These are phyloP conservation scores for Drepana falcataria DNA, from an alignment of 2,888 invertebrate genomes.

Conservation along the genomic window DNA sequence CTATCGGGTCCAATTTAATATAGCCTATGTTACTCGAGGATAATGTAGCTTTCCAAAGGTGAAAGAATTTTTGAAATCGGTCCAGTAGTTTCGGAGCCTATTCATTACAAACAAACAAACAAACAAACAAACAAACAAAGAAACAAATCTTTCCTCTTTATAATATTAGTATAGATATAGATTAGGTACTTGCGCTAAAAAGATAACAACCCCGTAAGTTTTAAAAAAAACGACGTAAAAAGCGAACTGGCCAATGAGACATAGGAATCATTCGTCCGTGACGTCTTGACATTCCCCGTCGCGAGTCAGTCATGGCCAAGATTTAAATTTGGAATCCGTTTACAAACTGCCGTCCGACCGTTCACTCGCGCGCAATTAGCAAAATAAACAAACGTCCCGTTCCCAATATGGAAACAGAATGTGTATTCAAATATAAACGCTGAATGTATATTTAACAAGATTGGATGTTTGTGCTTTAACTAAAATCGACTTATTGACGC, in stretches of 20 bases:
- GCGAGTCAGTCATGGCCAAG: constrained; percentile 52
- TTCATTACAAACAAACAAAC: too few relatives aligned
- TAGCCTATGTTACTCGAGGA: too few relatives aligned
- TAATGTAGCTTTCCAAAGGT: too few relatives aligned
- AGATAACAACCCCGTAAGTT: neutral
- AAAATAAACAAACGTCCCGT: constrained; percentile 38
- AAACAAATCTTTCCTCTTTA: too few relatives aligned
- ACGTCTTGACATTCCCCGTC: constrained; percentile 65
- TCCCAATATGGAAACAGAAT: constrained; percentile 53
- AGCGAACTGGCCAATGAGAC: neutral
- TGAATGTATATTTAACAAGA: constrained; percentile 9
- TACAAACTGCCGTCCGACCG: constrained; percentile 33
- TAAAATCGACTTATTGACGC: constrained; percentile 12
- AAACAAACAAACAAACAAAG: too few relatives aligned
- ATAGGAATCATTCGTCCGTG: constrained; percentile 13
- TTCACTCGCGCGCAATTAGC: constrained; percentile 45
- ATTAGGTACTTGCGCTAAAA: too few relatives aligned
- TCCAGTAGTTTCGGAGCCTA: too few relatives aligned
- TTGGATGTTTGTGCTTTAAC: constrained; percentile 8
- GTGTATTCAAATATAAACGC: constrained; percentile 34
- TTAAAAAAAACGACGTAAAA: neutral
- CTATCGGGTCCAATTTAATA: too few relatives aligned
- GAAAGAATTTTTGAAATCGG: too few relatives aligned
- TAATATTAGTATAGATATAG: too few relatives aligned
- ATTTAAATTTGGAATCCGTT: constrained; percentile 66